Base-by-base conservation (phyloP, 1,140 invertebrate species). In the Drosophila melanica region DNA sequence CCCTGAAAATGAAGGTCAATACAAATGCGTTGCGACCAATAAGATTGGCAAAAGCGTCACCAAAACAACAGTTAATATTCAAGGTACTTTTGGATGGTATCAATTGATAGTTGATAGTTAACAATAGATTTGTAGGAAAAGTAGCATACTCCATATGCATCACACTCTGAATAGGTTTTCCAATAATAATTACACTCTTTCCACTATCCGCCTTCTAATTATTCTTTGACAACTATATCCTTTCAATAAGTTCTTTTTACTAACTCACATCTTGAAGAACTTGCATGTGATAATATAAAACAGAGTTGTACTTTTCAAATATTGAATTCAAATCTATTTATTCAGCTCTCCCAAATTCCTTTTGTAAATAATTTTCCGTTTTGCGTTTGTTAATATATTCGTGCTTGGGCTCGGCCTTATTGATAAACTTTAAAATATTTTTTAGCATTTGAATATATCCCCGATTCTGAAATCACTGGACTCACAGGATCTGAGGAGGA, bases 391-490 rank as follows among this genome's bases (percentile, higher is more conserved):
- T 71, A 23, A 65, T 30, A 41, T 42, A 8, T 5, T 41, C 12
- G 42, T 54, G 58, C 44, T 66, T 71, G 48, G 65, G 50, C 37
- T 59, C 54, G 54, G 39, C 68, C 45, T 20, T 58, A 60, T 60
- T 51, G 30, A 76, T 65, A 78, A 45, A 66, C 27, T 78, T 70
- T 78, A 77, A 23, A 90, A 90, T 91, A 77, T 76, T 85, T 90
- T 95, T 63, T 93, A 98, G 97, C 97, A 57, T 98, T 98, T 92
- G 97, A 98, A 93, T 98, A 98, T 92, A 94, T 97, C 70, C 96
- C 97, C 50, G 96, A 97, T 92, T 97, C 96, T 81, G 96, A 97
- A 93, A 96, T 97, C 85, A 77, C 93, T 93, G 75, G 95, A 94
- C 79, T 94, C 92, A 82, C 93, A 92, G 95, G 93, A 57, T 96